Percentiles rank a stretch among this genome's conserved stretches.
Evolutionary conservation across 1,140 invertebrate genomes (phyloP).

Genomic region (Drosophila sucinea): DNA sequence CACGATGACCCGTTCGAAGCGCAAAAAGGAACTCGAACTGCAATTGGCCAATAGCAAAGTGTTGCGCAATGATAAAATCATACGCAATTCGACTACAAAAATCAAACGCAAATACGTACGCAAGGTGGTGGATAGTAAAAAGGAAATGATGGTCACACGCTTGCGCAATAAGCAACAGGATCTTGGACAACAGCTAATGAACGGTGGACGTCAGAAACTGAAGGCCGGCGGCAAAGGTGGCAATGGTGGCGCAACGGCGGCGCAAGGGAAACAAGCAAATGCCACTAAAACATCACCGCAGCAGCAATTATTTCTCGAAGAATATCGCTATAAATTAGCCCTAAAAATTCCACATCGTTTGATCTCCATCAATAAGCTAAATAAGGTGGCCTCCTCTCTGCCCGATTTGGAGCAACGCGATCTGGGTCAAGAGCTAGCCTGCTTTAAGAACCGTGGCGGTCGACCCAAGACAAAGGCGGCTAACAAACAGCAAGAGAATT

Average conservation of each 20-base stretch:
- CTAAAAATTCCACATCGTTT: conserved; percentile 90
- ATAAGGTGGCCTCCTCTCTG: conserved; percentile 87
- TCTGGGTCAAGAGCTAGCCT: conserved; percentile 48
- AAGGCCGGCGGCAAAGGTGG: conserved; percentile 15
- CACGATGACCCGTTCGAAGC: conserved; percentile 82
- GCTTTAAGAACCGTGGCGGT: conserved; percentile 45
- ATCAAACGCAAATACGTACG: conserved; percentile 76
- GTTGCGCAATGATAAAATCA: conserved; percentile 79
- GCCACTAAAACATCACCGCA: conserved; percentile 47
- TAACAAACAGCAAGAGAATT: conserved; percentile 41
- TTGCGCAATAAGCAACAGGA: conserved; percentile 51
- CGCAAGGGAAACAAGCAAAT: neutral
- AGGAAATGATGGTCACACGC: conserved; percentile 64
- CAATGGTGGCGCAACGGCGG: conserved; percentile 16
- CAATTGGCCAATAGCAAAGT: conserved; percentile 82
- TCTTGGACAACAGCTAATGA: conserved; percentile 30
- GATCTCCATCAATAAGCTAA: conserved; percentile 88
- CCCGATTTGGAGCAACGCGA: conserved; percentile 87
- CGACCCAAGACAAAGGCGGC: conserved; percentile 43
- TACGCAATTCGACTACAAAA: conserved; percentile 74
- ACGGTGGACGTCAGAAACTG: conserved; percentile 46
- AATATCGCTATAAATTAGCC: conserved; percentile 91
- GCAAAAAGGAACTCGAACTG: conserved; percentile 73
- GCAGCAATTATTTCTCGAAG: conserved; percentile 84
- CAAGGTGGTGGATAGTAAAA: conserved; percentile 67